These are phyloP conservation scores for Bergia sp. DNA, from an alignment of 92 coral and sea anemone genomes.

Conservation along the genomic window DNA sequence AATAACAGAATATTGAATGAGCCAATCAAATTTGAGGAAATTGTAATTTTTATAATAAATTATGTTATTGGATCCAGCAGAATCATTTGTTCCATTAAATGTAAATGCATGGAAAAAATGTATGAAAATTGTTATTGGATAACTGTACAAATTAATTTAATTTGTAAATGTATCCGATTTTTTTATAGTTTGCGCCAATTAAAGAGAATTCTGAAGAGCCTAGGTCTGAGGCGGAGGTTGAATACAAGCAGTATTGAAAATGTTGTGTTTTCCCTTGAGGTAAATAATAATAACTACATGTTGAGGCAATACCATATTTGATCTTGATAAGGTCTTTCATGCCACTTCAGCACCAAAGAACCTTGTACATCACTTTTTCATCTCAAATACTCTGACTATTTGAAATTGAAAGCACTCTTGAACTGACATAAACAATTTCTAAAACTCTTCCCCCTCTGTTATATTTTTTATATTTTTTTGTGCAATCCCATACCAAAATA, in stretches of 20 bases:
- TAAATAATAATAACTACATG: not conserved
- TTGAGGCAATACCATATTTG: not conserved
- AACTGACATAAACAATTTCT: not conserved
- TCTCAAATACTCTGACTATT: not conserved
- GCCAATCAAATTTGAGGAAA: too few relatives aligned
- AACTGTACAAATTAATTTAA: not conserved
- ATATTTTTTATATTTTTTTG: too few relatives aligned
- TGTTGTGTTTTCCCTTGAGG: constrained; percentile 4
- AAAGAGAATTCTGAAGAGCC: not conserved
- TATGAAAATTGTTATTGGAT: not conserved
- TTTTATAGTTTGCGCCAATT: not conserved
- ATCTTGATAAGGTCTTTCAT: not conserved
- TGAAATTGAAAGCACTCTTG: constrained; percentile 8
- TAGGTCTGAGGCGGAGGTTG: not conserved
- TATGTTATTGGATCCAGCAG: not conserved
- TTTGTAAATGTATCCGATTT: not conserved
- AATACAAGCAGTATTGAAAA: not conserved
- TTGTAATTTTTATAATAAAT: too few relatives aligned
- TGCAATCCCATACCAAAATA: too few relatives aligned
- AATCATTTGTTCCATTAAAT: not conserved
- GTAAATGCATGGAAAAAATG: not conserved
- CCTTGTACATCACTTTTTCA: not conserved
- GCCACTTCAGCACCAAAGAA: not conserved
- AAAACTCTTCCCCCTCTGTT: not conserved
- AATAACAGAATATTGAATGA: too few relatives aligned